Evolutionary conservation across 1,140 invertebrate species (phyloP).

Genomic region (Uloborus diversus): DNA sequence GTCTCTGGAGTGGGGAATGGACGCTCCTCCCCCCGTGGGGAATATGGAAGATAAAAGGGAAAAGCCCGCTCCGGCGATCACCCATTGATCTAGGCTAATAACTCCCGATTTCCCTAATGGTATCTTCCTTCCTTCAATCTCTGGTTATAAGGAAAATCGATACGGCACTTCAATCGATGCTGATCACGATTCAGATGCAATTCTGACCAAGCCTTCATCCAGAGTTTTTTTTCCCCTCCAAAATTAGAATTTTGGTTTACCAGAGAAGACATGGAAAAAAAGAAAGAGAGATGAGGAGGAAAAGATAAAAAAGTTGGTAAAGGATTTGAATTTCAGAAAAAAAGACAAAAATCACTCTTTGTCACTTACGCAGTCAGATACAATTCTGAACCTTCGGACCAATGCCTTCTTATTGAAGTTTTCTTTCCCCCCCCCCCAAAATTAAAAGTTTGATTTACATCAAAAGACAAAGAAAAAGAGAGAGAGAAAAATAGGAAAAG

Average conservation of each 20-base stretch:
- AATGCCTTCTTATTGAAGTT: no score
- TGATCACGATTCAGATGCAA: conserved; percentile 50
- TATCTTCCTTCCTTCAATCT: conserved; percentile 50
- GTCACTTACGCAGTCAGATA: no score
- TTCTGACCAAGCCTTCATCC: conserved; percentile 27
- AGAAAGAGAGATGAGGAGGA: conserved; percentile 6
- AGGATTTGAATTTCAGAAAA: no score
- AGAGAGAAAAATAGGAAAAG: no score
- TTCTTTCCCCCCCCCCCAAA: no score
- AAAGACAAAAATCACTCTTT: no score
- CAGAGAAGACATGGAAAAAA: conserved; percentile 32
- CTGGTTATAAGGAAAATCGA: conserved; percentile 38
- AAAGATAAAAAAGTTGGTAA: background rate
- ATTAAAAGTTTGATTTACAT: no score
- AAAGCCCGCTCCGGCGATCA: conserved; percentile 29
- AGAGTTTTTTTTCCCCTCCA: background rate
- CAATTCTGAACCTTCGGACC: no score
- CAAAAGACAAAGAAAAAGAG: no score
- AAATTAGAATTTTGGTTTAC: background rate
- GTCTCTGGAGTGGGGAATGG: background rate
- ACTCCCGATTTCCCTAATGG: conserved; percentile 54
- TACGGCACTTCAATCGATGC: conserved; percentile 24
- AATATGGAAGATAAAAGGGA: conserved; percentile 43
- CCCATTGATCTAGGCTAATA: conserved; percentile 53
- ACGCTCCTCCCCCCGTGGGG: background rate